These are phyloP conservation scores for Manis pentadactyla DNA, from an alignment of 2,797 vertebrate genomes.

Conservation along the genomic window DNA sequence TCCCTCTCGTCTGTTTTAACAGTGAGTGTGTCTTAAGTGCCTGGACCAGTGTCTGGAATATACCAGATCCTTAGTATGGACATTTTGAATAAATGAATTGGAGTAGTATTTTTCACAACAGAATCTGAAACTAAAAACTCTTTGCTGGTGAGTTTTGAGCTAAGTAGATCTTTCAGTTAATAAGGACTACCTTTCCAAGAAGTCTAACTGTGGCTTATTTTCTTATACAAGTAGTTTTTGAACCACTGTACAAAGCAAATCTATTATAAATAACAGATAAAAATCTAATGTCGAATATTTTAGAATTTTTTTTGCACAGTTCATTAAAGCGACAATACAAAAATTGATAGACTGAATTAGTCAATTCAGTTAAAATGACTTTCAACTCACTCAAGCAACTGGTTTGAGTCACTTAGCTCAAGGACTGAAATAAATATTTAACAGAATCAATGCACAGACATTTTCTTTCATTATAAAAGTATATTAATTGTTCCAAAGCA, in stretches of 20 bases:
- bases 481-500: not conserved
- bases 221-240: not conserved
- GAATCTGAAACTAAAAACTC: not conserved
- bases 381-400: not conserved
- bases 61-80: not conserved
- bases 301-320: not conserved
- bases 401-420: not conserved
- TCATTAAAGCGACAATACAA: not conserved
- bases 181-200: not conserved
- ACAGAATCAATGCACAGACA: not conserved
- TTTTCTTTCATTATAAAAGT: conserved; percentile 9
- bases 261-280: not conserved
- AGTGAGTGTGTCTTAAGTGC: not conserved
- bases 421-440: not conserved
- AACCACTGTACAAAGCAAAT: not conserved
- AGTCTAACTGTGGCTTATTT: not conserved
- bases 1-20: not conserved
- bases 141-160: not conserved
- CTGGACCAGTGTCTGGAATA: not conserved
- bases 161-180: not conserved
- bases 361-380: not conserved
- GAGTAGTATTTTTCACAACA: not conserved
- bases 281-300: not conserved
- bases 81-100: not conserved
- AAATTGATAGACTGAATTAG: not conserved